Percentiles rank a stretch among this genome's conserved stretches.
phyloP scores from a whole-genome alignment of 1,140 invertebrate genomes.

The Manduca sexta region DNA sequence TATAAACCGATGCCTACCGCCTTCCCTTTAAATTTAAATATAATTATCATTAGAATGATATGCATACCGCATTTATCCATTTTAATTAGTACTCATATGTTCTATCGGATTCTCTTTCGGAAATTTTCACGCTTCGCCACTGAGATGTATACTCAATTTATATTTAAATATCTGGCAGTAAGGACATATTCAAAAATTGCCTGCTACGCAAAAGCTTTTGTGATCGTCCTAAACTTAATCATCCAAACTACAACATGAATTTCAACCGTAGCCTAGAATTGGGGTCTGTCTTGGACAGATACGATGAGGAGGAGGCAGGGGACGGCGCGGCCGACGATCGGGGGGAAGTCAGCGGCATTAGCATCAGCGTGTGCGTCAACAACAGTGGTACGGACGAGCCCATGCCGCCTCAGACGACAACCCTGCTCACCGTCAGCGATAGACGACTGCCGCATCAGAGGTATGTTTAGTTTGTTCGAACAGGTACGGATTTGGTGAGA shows the following conservation, averaged over 20 bases:
- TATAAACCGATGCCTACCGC: too few species aligned
- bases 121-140: too few species aligned
- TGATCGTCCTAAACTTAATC: conserved; percentile 9
- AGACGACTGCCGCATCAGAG: conserved; percentile 50
- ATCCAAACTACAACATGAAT: conserved; percentile 28
- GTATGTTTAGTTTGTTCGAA: conserved; percentile 16
- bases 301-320: conserved; percentile 49
- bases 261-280: conserved; percentile 45
- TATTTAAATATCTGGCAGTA: too few species aligned
- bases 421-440: conserved; percentile 44
- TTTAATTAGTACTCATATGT: too few species aligned
- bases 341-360: conserved; percentile 41
- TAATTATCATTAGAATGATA: too few species aligned
- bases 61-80: too few species aligned
- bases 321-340: conserved; percentile 18
- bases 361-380: conserved; percentile 62
- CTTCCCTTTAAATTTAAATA: too few species aligned
- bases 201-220: conserved; percentile 3
- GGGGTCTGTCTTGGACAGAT: conserved; percentile 60
- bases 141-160: too few species aligned
- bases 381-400: conserved; percentile 22
- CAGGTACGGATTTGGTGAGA: background rate
- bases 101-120: too few species aligned
- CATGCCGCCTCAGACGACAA: conserved; percentile 28
- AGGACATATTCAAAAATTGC: too few species aligned